Base-by-base conservation (phyloP, 2,888 invertebrate species). In the Gandaritis pyraliata region DNA sequence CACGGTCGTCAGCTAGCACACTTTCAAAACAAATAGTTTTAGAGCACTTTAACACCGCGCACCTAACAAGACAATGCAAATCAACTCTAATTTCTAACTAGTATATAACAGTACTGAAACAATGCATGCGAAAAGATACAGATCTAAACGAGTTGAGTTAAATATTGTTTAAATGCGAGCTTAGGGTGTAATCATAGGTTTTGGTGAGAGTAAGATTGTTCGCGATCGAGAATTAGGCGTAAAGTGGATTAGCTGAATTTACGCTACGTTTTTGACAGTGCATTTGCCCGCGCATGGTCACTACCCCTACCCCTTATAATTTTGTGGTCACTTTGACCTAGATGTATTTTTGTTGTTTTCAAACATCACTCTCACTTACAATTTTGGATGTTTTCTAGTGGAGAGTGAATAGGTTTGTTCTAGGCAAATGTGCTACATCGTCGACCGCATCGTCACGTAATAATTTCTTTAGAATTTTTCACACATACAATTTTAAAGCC, bases 111-210 rank as follows among this genome's bases (percentile, higher is more conserved):
- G 74, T 71, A 68, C 69, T 23, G 43, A 64, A 76, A 78, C 81
- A 80, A 78, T 78, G 76, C 75, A 68, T 70, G 70, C 62, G 74
- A 70, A 66, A 49, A 56, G 77, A 80, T 80, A 66, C 58, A 15
- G 18, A 82, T 82, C 81, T 80, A 74, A 81, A 81, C 77, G 71
- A 80, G 76, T 69, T 58, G 64, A 69, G 77, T 78, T 79, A 80
- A 79, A 81, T 80, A 78, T 78, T 74, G 76, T 75, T 74, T 77
- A 74, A 77, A 75, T 71, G 68, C 58, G 57, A 67, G 74, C 72
- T 69, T 64, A 48, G 36, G 60, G 66, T 64, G 58, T 73, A 72
- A 74, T 74, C 67, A 71, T 67, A 69, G 70, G 52, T 56, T 68
- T 54, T 11, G 61, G 59, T 54, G 60, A 51, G 62, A 67, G 61